A percentile compares a stretch with the other conserved stretches of the same genome.
Evolutionary conservation across 1,140 invertebrate genomes (phyloP).

Genomic region (Matsumurasca onukii): DNA sequence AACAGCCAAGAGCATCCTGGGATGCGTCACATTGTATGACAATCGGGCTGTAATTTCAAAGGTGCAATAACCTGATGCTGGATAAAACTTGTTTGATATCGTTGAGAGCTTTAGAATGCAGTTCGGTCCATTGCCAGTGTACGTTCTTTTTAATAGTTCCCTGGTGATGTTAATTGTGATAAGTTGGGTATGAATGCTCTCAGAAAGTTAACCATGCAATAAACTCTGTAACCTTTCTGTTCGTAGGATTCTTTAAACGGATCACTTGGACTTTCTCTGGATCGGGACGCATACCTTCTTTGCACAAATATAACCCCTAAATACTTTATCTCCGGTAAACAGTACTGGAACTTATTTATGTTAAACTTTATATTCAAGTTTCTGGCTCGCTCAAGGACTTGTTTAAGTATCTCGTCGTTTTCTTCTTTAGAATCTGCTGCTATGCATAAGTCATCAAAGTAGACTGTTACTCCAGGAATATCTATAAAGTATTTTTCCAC

Average conservation of each 20-base stretch:
- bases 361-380: slow-evolving; percentile 37
- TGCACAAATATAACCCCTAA: slow-evolving; percentile 33
- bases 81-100: not conserved
- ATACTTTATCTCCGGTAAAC: too few relatives aligned
- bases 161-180: slow-evolving; percentile 30
- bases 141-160: slow-evolving; percentile 33
- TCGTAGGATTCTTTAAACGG: slow-evolving; percentile 27
- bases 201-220: slow-evolving; percentile 32
- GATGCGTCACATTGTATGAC: not conserved
- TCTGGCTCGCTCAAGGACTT: slow-evolving; percentile 34
- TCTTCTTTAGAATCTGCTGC: slow-evolving; percentile 17
- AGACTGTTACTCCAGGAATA: too few relatives aligned
- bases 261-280: slow-evolving; percentile 30
- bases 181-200: slow-evolving; percentile 30
- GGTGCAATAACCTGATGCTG: not conserved
- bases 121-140: not conserved
- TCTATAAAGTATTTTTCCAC: too few relatives aligned
- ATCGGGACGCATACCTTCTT: slow-evolving; percentile 29
- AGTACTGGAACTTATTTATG: slow-evolving; percentile 10
- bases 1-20: too few relatives aligned
- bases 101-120: not conserved
- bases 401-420: slow-evolving; percentile 20
- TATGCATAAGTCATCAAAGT: too few relatives aligned
- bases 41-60: not conserved
- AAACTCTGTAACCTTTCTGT: slow-evolving; percentile 33